Conservation (phyloP, 92 coral and sea anemone species). For the Actinostola sp. region DNA sequence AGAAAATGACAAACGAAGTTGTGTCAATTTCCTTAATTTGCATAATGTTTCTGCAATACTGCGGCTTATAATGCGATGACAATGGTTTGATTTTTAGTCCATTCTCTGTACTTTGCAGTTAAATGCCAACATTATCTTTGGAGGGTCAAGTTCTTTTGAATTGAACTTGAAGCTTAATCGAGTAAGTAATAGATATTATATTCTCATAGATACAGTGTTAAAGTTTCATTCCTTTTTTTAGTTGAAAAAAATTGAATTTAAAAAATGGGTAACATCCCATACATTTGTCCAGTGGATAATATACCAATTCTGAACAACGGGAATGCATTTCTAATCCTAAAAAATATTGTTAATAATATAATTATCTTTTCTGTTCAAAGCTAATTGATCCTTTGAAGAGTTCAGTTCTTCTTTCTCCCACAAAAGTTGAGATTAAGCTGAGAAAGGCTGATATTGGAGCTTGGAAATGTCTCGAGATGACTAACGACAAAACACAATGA, state of each 20-base stretch:
- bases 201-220: no score
- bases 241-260: no score
- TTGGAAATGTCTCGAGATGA: constrained; percentile 86
- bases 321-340: no score
- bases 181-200: constrained; percentile 49
- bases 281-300: no score
- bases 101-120: constrained; percentile 66
- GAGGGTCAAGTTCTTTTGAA: constrained; percentile 81
- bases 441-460: constrained; percentile 77
- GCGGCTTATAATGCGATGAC: no score
- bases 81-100: neutral
- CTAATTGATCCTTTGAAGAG: constrained; percentile 87
- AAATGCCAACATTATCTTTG: constrained; percentile 76
- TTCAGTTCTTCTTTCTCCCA: constrained; percentile 72
- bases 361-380: constrained; percentile 40
- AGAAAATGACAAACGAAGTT: no score
- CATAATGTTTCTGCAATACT: no score
- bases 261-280: no score
- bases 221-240: no score
- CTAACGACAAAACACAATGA: constrained; percentile 20
- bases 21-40: no score
- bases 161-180: constrained; percentile 78
- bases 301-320: no score
- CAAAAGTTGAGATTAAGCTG: constrained; percentile 93
- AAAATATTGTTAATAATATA: neutral